Base-by-base conservation (phyloP, 2,888 invertebrate species). In the Empis livida region DNA sequence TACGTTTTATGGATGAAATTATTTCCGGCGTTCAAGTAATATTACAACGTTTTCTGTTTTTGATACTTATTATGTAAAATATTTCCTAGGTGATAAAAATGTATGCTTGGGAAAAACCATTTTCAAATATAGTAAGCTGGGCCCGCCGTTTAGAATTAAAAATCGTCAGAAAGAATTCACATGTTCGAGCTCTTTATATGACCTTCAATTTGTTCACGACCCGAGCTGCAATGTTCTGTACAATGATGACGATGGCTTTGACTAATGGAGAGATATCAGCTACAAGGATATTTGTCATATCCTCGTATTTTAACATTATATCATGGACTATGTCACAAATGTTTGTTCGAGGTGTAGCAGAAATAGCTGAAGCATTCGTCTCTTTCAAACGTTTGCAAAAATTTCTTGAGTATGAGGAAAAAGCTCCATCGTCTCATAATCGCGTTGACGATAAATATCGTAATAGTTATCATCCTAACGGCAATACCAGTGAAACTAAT, bases 81-180 rank as follows among this genome's bases (percentile, higher is more conserved):
- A 27, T 15, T 27, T 43, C 77, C 59, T 71, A 87, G 73, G 87
- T 91, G 3, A 85, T 93, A 54, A 93, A 93, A 73, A 90, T 92
- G 88, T 92, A 91, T 62, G 85, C 89, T 2, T 93, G 92, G 84
- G 92, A 93, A 64, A 81, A 80, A 56, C 84, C 89, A 0, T 91
- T 92, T 61, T 81, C 83, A 42, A 75, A 80, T 55, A 73, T 89
- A 16, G 81, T 92, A 4, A 76, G 77, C 10, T 59, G 74, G 23
- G 81, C 85, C 5, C 71, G 91, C 59, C 75, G 73, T 73, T 79
- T 75, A 58, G 80, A 76, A 56, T 42, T 78, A 44, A 71, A 68
- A 51, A 73, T 80, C 53, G 75, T 84, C 0, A 73, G 68, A 17
- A 77, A 76, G 40, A 77, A 78, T 1, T 78, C 80, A 0, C 76